These are phyloP conservation scores for Lamprotornis superbus DNA, from an alignment of 2,113 vertebrate species.

Conservation along the genomic window DNA sequence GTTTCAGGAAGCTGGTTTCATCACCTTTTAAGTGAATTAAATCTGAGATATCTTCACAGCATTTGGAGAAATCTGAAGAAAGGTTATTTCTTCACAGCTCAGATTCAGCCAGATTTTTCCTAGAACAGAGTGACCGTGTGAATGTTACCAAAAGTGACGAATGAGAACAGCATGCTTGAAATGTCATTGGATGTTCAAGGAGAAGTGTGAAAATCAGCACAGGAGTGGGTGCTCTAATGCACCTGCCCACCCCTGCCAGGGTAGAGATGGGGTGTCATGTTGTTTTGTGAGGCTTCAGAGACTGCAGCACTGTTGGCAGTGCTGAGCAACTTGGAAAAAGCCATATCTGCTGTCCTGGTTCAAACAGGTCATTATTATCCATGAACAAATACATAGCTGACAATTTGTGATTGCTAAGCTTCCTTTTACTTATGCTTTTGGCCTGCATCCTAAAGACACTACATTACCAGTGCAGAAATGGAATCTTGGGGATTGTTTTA, in stretches of 20 bases:
- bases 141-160: background rate
- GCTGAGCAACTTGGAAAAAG: background rate
- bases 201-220: background rate
- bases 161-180: background rate
- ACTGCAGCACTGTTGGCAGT: background rate
- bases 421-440: slow-evolving; percentile 45
- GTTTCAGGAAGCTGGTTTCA: background rate
- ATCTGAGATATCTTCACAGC: background rate
- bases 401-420: background rate
- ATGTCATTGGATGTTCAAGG: background rate
- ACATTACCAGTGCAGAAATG: slow-evolving; percentile 20
- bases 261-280: background rate
- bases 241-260: background rate
- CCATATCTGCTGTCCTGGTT: background rate
- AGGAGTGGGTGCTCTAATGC: background rate
- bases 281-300: background rate
- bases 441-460: slow-evolving; percentile 59
- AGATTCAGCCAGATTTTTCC: background rate
- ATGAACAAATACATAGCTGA: background rate
- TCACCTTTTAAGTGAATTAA: background rate
- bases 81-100: background rate
- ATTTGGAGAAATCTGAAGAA: background rate
- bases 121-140: background rate
- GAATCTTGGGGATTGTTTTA: slow-evolving; percentile 67
- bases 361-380: background rate